Percentiles rank a stretch among this genome's conserved stretches.
Evolutionary conservation across 2,797 vertebrate species (phyloP).

Genomic region (Muscicapa comitata): DNA sequence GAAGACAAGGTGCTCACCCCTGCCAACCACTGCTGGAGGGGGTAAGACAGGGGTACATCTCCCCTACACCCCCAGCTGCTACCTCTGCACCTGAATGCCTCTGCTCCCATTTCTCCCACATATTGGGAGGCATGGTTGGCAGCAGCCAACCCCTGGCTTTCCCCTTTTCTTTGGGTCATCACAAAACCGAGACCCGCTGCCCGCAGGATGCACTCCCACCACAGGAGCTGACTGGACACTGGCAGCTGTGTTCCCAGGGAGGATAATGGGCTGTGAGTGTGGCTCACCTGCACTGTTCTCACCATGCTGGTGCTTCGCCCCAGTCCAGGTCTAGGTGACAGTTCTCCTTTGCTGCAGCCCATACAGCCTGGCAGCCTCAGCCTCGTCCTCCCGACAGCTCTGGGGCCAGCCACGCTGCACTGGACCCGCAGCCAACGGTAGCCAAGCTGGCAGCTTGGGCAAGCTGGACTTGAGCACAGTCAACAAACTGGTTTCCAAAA

Average conservation of each 20-base stretch:
- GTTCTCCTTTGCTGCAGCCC: neutral
- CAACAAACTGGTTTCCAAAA: conserved; percentile 9
- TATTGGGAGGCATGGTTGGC: rapidly evolving
- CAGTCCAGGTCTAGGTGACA: neutral
- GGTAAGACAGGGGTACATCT: neutral
- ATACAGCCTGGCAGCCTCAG: neutral
- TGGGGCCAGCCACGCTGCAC: neutral
- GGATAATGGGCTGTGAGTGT: neutral
- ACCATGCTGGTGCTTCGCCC: neutral
- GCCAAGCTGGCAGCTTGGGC: neutral
- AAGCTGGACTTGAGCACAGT: neutral
- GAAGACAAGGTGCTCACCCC: rapidly evolving
- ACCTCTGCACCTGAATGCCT: neutral
- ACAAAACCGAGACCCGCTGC: rapidly evolving
- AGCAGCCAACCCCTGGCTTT: neutral
- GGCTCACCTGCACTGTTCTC: conserved; percentile 30
- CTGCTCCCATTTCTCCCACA: neutral
- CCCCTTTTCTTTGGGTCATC: neutral
- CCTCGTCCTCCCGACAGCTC: neutral
- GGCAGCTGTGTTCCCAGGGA: neutral
- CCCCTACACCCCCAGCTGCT: neutral
- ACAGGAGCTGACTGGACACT: rapidly evolving
- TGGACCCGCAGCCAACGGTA: rapidly evolving
- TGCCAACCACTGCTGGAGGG: rapidly evolving
- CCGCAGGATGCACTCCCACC: neutral